Percentiles rank a stretch among this genome's conserved stretches.
Conservation (phyloP, 2,797 vertebrate genomes). For the Premnoplex brunnescens region DNA sequence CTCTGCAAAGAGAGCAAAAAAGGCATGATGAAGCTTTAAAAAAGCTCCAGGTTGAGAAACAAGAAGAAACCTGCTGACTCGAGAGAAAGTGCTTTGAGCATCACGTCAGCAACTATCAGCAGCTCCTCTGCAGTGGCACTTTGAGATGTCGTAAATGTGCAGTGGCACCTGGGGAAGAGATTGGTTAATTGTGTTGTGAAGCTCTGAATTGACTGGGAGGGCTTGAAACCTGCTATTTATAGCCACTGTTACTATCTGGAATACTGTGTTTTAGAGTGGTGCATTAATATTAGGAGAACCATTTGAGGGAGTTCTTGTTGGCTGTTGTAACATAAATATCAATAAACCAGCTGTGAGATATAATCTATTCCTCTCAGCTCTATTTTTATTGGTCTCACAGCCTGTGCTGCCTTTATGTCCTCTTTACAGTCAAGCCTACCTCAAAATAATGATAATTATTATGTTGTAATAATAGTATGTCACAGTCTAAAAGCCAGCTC, state of each 20-base stretch:
- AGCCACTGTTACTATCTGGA: conserved; percentile 34
- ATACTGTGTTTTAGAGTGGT: neutral
- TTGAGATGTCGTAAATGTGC: neutral
- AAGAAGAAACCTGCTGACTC: conserved; percentile 26
- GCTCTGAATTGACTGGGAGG: conserved; percentile 8
- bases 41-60: neutral
- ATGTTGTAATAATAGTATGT: conserved; percentile 23
- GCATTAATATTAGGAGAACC: conserved; percentile 16
- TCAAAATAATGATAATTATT: conserved; percentile 43
- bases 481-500: conserved; percentile 28
- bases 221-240: conserved; percentile 38
- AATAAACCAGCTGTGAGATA: conserved; percentile 36
- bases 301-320: conserved; percentile 21
- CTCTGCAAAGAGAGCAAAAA: neutral
- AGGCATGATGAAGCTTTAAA: neutral
- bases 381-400: conserved; percentile 31
- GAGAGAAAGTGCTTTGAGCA: conserved; percentile 1
- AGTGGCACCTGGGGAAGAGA: neutral
- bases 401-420: conserved; percentile 2
- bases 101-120: conserved; percentile 2
- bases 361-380: conserved; percentile 14
- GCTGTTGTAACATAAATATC: conserved; percentile 39
- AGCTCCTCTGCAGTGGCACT: neutral
- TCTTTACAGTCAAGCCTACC: conserved; percentile 18
- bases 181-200: neutral